Percentiles rank a stretch among this genome's conserved stretches.
phyloP scores from a whole-genome alignment of 2,797 vertebrate species.

The Amphiprion clarkii region DNA sequence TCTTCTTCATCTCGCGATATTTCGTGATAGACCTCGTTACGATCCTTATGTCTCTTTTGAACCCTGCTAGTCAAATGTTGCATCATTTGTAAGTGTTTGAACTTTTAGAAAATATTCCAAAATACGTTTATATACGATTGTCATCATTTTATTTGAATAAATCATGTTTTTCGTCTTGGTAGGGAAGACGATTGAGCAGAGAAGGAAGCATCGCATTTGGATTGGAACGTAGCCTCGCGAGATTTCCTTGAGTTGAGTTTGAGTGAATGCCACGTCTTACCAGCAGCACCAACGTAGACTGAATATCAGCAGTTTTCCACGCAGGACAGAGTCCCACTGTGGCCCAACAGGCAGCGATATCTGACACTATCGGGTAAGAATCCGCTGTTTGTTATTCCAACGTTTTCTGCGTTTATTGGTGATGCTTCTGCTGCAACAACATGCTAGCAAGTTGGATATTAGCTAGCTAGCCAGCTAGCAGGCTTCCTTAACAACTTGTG shows the following conservation, averaged over 20 bases:
- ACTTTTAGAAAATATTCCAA: too few species aligned
- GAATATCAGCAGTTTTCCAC: constrained; percentile 1
- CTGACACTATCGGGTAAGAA: constrained; percentile 54
- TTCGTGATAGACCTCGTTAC: too few species aligned
- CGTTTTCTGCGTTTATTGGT: not conserved
- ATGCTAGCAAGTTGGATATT: constrained; percentile 37
- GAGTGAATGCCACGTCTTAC: constrained; percentile 81
- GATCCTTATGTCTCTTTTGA: too few species aligned
- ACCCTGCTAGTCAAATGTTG: too few species aligned
- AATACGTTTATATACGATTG: too few species aligned
- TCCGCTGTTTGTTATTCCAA: accelerated
- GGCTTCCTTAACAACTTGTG: not conserved
- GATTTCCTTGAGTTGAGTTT: constrained; percentile 51
- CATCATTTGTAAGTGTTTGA: too few species aligned
- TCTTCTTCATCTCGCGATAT: too few species aligned
- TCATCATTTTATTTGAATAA: too few species aligned
- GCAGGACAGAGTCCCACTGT: not conserved
- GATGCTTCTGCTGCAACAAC: constrained; percentile 20
- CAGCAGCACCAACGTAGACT: constrained; percentile 28
- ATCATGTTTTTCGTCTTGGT: too few species aligned
- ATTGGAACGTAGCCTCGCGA: constrained; percentile 63
- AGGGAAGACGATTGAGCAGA: not conserved
- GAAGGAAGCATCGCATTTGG: not conserved
- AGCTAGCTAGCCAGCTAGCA: constrained; percentile 41
- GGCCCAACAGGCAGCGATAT: constrained; percentile 5